A percentile compares a stretch with the other conserved stretches of the same genome.
phyloP scores from a whole-genome alignment of 2,888 invertebrate species.

The Dusona sp. region DNA sequence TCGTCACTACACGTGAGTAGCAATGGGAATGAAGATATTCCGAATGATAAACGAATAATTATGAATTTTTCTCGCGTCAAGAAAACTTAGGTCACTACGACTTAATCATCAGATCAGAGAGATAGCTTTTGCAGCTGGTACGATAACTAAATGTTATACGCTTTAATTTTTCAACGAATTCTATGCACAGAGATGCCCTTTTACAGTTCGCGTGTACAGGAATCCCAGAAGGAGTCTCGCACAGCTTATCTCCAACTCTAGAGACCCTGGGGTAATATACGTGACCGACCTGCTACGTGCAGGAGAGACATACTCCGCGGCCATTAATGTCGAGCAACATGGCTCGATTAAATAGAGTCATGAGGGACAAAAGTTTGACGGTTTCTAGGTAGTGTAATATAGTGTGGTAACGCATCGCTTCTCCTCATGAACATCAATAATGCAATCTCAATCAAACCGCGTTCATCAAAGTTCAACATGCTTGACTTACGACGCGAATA shows the following conservation, averaged over 20 bases:
- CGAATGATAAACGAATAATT: constrained; percentile 3
- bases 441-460: constrained; percentile 55
- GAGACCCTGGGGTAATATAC: constrained; percentile 43
- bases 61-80: constrained; percentile 3
- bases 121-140: background rate
- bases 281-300: constrained; percentile 40
- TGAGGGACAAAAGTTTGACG: constrained; percentile 20
- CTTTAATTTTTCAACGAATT: constrained; percentile 22
- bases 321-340: constrained; percentile 39
- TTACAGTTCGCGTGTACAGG: background rate
- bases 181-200: background rate
- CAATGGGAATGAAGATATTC: background rate
- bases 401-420: background rate
- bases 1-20: background rate
- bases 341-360: constrained; percentile 31
- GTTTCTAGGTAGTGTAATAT: constrained; percentile 1
- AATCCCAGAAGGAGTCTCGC: constrained; percentile 22
- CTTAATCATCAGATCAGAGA: background rate
- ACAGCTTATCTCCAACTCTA: constrained; percentile 27
- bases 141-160: background rate
- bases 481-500: constrained; percentile 52
- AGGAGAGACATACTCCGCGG: constrained; percentile 1
- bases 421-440: constrained; percentile 46
- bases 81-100: background rate
- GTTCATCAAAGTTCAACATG: constrained; percentile 53